Percentiles rank a stretch among this genome's conserved stretches.
phyloP scores from a whole-genome alignment of 2,888 invertebrate genomes.

The Palloptera scutellata region DNA sequence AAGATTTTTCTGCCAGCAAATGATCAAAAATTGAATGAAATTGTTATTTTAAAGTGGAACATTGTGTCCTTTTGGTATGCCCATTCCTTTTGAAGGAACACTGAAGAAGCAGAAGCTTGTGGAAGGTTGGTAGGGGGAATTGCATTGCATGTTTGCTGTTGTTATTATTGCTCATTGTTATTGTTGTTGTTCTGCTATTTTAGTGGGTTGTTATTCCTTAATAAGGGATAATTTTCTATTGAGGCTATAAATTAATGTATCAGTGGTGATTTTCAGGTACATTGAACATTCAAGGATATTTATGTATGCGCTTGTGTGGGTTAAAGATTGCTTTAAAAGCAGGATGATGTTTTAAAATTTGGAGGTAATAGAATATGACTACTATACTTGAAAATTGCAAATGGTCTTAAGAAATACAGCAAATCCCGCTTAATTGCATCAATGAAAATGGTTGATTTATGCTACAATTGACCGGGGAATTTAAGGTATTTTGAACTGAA shows the following conservation, averaged over 20 bases:
- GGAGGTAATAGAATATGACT: too few relatives aligned
- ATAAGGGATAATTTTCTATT: neutral
- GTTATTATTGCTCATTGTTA: neutral
- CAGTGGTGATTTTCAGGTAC: slow-evolving; percentile 30
- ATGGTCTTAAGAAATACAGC: too few relatives aligned
- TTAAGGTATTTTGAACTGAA: too few relatives aligned
- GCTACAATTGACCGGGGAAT: too few relatives aligned
- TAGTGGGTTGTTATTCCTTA: neutral
- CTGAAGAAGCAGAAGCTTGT: neutral
- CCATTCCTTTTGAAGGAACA: neutral
- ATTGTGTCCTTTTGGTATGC: neutral
- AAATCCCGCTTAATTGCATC: too few relatives aligned
- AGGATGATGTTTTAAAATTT: too few relatives aligned
- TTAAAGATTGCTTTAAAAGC: too few relatives aligned
- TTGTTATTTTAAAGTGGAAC: slow-evolving; percentile 16
- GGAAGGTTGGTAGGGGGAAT: neutral
- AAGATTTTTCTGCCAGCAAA: neutral
- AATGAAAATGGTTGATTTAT: too few relatives aligned
- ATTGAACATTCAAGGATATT: slow-evolving; percentile 11
- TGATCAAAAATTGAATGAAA: slow-evolving; percentile 19
- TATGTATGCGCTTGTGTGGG: too few relatives aligned
- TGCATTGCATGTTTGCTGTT: neutral
- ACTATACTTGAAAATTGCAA: too few relatives aligned
- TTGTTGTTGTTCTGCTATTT: neutral
- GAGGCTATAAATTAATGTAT: slow-evolving; percentile 22